Conservation (phyloP, 2,113 vertebrate species). For the Perccottus glenii region DNA sequence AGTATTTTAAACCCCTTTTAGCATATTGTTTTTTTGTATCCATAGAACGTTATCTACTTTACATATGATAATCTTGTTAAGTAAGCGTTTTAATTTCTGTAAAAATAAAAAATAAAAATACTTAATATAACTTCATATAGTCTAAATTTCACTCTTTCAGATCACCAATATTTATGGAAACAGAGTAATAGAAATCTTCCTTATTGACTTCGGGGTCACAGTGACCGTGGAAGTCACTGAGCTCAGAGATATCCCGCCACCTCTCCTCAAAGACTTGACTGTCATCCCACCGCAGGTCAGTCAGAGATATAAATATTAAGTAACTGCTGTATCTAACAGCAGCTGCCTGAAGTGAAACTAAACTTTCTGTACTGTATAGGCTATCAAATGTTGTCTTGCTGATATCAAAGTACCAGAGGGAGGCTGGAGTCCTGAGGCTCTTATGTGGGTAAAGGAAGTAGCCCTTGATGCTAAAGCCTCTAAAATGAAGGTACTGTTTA, state of each 20-base stretch:
- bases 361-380: conserved; percentile 68
- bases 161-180: conserved; percentile 87
- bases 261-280: conserved; percentile 82
- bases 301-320: too few species aligned
- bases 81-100: too few species aligned
- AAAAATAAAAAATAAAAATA: too few species aligned
- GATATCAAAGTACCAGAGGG: conserved; percentile 81
- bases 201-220: conserved; percentile 85
- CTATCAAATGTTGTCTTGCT: conserved; percentile 86
- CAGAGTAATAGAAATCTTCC: conserved; percentile 86
- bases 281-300: conserved; percentile 90
- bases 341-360: too few species aligned
- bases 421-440: conserved; percentile 87
- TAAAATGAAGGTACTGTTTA: conserved; percentile 85
- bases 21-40: too few species aligned
- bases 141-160: conserved; percentile 66
- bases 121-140: too few species aligned
- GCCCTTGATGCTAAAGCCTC: conserved; percentile 81
- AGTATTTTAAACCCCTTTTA: neutral
- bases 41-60: too few species aligned
- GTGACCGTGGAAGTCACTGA: conserved; percentile 90
- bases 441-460: conserved; percentile 85
- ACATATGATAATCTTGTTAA: too few species aligned
- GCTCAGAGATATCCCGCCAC: conserved; percentile 87
- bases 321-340: neutral